Conservation (phyloP, 2,797 vertebrate species). For the Leuciscus waleckii region DNA sequence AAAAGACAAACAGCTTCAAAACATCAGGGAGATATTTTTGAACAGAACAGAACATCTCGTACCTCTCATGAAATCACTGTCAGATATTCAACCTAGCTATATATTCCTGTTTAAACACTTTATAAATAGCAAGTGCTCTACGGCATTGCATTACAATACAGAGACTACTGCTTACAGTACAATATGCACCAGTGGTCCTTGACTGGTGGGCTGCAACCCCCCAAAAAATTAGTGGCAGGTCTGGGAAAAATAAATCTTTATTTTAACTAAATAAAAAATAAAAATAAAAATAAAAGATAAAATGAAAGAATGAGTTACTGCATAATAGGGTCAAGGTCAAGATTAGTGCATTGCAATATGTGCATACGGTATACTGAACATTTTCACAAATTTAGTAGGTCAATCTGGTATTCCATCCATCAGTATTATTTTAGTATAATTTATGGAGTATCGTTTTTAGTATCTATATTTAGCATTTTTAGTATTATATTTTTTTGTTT, state of each 20-base stretch:
- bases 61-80: neutral
- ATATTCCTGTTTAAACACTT: neutral
- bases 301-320: too few relatives aligned
- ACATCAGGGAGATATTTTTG: constrained; percentile 20
- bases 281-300: too few relatives aligned
- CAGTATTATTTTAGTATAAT: neutral
- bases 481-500: neutral
- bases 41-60: neutral
- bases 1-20: constrained; percentile 23
- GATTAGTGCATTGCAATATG: neutral
- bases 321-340: neutral
- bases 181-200: neutral
- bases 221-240: neutral
- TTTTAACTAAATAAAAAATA: neutral
- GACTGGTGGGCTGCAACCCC: neutral
- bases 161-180: neutral
- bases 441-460: neutral
- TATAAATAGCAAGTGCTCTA: neutral
- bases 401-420: neutral
- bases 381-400: neutral
- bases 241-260: neutral
- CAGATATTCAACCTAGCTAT: neutral
- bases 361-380: neutral
- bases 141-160: neutral
- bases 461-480: too few relatives aligned